A percentile compares a stretch with the other conserved stretches of the same genome.
Conservation (phyloP, 2,113 vertebrate species). For the Halichoeres trimaculatus region DNA sequence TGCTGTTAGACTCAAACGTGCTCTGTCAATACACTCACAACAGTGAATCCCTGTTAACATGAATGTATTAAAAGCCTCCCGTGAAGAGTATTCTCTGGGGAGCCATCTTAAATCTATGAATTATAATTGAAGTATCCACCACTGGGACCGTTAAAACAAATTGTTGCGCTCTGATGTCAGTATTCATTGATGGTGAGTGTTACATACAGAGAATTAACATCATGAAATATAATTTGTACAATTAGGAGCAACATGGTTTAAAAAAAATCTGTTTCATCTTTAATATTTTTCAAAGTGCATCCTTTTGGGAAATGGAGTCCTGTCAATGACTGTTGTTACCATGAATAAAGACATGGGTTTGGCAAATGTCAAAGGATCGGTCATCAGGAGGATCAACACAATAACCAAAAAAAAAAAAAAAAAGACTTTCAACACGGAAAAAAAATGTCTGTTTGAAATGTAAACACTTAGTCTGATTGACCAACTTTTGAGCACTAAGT, state of each 20-base stretch:
- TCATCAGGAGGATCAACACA: too few relatives aligned
- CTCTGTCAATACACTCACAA: too few relatives aligned
- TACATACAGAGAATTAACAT: conserved; percentile 9
- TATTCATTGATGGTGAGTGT: background rate
- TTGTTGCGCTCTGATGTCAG: background rate
- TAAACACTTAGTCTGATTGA: too few relatives aligned
- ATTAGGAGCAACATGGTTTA: conserved; percentile 14
- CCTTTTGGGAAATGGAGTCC: conserved; percentile 1
- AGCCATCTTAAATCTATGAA: conserved; percentile 1
- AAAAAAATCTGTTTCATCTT: conserved; percentile 9
- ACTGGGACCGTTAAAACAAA: conserved; percentile 24
- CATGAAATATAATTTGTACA: background rate
- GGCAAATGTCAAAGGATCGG: too few relatives aligned
- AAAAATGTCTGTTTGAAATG: too few relatives aligned
- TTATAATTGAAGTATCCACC: conserved; percentile 2
- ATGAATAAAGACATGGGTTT: too few relatives aligned
- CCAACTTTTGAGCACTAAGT: too few relatives aligned
- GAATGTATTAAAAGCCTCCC: background rate
- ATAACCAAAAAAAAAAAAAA: too few relatives aligned
- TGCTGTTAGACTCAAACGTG: background rate
- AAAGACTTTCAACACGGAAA: too few relatives aligned
- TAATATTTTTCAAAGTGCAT: conserved; percentile 1
- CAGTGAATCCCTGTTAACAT: background rate
- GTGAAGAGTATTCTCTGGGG: background rate
- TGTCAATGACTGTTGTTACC: too few relatives aligned